Conservation (phyloP, 2,888 invertebrate species). For the Helleia helle region DNA sequence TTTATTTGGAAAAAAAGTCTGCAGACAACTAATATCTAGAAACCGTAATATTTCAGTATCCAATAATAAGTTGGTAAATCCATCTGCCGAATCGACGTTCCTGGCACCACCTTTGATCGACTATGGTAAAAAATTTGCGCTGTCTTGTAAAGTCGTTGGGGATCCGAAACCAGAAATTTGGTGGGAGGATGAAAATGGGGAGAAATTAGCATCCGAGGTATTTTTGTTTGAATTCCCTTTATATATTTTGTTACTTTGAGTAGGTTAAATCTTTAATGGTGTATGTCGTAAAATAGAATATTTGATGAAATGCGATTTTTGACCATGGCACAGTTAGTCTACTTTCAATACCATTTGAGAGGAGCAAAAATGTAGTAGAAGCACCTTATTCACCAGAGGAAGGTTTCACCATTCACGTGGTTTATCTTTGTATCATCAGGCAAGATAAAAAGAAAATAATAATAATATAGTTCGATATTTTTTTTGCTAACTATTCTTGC, state of each 20-base stretch:
- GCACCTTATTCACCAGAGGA: too few species aligned
- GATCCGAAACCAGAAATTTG: slow-evolving; percentile 39
- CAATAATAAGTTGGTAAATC: neutral
- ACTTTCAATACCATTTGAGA: too few species aligned
- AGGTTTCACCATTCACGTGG: too few species aligned
- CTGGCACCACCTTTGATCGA: slow-evolving; percentile 26
- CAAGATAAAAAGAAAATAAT: too few species aligned
- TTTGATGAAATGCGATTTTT: too few species aligned
- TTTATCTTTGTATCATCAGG: too few species aligned
- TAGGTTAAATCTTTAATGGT: neutral
- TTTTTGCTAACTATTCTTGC: too few species aligned
- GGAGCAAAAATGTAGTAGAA: too few species aligned
- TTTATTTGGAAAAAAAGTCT: neutral
- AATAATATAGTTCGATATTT: too few species aligned
- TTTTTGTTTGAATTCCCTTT: too few species aligned
- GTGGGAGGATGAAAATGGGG: slow-evolving; percentile 36
- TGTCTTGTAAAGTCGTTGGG: slow-evolving; percentile 41
- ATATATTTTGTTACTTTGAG: neutral
- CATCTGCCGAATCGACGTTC: neutral
- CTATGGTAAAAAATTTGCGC: slow-evolving; percentile 30
- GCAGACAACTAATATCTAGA: neutral
- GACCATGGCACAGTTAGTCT: neutral
- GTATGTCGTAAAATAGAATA: too few species aligned
- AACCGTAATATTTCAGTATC: neutral
- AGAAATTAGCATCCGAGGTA: slow-evolving; percentile 27